Evolutionary conservation across 2,888 invertebrate species (phyloP).

Genomic region (Dusona sp.): DNA sequence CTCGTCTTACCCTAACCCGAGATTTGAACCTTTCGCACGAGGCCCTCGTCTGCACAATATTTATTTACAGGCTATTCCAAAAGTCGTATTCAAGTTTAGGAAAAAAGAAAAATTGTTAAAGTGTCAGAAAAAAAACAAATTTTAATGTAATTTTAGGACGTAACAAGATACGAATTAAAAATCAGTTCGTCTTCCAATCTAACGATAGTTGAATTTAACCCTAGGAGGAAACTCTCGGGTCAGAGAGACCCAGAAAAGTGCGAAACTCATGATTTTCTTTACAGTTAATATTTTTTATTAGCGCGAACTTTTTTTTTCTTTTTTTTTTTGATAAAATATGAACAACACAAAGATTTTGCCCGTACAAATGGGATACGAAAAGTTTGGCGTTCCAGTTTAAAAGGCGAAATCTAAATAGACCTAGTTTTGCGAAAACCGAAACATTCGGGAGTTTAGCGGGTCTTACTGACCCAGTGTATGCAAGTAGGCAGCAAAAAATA

Average conservation of each 20-base stretch:
- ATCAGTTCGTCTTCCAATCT: neutral
- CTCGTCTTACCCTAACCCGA: constrained; percentile 58
- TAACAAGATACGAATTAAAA: too few species aligned
- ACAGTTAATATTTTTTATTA: neutral
- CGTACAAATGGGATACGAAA: too few species aligned
- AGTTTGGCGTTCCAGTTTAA: too few species aligned
- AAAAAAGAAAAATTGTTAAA: neutral
- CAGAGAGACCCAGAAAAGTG: neutral
- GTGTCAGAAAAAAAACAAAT: neutral
- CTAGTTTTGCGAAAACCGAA: too few species aligned
- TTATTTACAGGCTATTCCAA: constrained; percentile 9
- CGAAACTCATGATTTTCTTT: neutral
- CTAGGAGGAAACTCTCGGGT: neutral
- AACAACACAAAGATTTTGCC: too few species aligned
- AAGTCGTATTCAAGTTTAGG: neutral
- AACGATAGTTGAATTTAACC: neutral
- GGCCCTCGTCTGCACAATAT: constrained; percentile 28
- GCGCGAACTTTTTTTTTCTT: neutral
- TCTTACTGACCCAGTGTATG: too few species aligned
- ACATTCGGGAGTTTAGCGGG: too few species aligned
- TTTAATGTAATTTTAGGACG: too few species aligned
- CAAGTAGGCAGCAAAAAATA: too few species aligned
- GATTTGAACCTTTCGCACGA: constrained; percentile 31
- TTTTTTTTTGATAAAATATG: too few species aligned
- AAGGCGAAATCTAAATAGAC: too few species aligned